Conservation (phyloP, 2,888 invertebrate species). For the Pammene aurita region DNA sequence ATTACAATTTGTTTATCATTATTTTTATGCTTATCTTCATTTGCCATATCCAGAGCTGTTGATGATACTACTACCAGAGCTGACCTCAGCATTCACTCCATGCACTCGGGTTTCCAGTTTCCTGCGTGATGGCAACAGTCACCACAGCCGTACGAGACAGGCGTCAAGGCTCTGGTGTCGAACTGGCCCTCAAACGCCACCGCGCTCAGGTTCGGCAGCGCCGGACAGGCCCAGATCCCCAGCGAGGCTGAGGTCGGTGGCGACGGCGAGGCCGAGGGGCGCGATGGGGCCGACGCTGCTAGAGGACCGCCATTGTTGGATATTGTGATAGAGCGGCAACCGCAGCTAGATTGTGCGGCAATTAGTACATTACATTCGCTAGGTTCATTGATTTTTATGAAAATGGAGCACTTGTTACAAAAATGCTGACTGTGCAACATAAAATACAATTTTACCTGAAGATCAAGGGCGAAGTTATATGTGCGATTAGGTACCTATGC, state of each 20-base stretch:
- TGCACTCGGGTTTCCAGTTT: slow-evolving; percentile 4
- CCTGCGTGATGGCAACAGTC: slow-evolving; percentile 16
- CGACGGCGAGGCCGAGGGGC: slow-evolving; percentile 54
- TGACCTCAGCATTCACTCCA: slow-evolving; percentile 35
- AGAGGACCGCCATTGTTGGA: slow-evolving; percentile 26
- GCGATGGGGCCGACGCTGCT: slow-evolving; percentile 49
- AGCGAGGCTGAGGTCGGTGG: slow-evolving; percentile 58
- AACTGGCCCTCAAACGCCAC: slow-evolving; percentile 52
- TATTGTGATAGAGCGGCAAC: slow-evolving; percentile 20
- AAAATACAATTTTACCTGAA: too few species aligned
- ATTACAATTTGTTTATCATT: too few species aligned
- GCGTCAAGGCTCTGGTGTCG: slow-evolving; percentile 1
- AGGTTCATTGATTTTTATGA: too few species aligned
- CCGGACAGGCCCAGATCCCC: slow-evolving; percentile 53
- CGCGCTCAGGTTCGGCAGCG: slow-evolving; percentile 56
- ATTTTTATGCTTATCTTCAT: not conserved
- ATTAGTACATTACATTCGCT: too few species aligned
- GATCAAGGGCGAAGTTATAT: too few species aligned
- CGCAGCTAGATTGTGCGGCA: slow-evolving; percentile 27
- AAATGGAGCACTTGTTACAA: too few species aligned
- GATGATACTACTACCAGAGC: slow-evolving; percentile 6
- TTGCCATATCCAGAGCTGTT: not conserved
- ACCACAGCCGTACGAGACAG: slow-evolving; percentile 23
- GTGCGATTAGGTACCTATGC: too few species aligned
- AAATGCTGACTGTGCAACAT: too few species aligned